Percentiles rank a stretch among this genome's conserved stretches.
Conservation (phyloP, 2,888 invertebrate species). For the Pristionchus arcanus region DNA sequence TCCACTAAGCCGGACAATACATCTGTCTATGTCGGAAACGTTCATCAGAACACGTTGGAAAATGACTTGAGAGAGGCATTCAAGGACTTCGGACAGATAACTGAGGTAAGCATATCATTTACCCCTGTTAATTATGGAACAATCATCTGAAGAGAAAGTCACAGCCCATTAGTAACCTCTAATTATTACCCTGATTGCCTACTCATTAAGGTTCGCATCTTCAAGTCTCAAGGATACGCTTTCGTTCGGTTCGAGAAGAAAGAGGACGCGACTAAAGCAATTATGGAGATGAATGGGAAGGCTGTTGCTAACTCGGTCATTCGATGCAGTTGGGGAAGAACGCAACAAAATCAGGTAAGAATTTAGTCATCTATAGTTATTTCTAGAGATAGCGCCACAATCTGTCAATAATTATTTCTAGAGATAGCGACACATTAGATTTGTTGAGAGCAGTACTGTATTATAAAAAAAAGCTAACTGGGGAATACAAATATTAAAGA, state of each 20-base stretch:
- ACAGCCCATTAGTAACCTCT: neutral
- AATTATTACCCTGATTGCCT: neutral
- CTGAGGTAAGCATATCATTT: constrained; percentile 88
- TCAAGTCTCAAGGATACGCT: constrained; percentile 91
- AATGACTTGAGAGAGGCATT: constrained; percentile 97
- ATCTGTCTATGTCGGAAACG: constrained; percentile 98
- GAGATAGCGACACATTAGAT: too few relatives aligned
- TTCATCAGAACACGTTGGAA: constrained; percentile 83
- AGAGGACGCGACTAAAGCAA: constrained; percentile 97
- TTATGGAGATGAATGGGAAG: constrained; percentile 92
- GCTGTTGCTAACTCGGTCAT: constrained; percentile 73
- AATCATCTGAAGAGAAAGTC: neutral
- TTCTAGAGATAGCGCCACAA: neutral
- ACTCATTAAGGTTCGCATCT: constrained; percentile 59
- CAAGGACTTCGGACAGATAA: constrained; percentile 93
- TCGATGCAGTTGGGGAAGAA: constrained; percentile 76
- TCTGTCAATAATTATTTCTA: too few relatives aligned
- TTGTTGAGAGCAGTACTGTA: too few relatives aligned
- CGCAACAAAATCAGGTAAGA: constrained; percentile 59
- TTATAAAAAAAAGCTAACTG: too few relatives aligned
- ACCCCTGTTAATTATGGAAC: neutral
- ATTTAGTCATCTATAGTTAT: neutral
- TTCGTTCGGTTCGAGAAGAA: constrained; percentile 91
- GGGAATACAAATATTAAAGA: too few relatives aligned
- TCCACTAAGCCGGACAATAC: constrained; percentile 98